Percentiles rank a stretch among this genome's conserved stretches.
These are phyloP conservation scores for Erebia aethiops DNA, from an alignment of 2,888 invertebrate species.

Conservation along the genomic window DNA sequence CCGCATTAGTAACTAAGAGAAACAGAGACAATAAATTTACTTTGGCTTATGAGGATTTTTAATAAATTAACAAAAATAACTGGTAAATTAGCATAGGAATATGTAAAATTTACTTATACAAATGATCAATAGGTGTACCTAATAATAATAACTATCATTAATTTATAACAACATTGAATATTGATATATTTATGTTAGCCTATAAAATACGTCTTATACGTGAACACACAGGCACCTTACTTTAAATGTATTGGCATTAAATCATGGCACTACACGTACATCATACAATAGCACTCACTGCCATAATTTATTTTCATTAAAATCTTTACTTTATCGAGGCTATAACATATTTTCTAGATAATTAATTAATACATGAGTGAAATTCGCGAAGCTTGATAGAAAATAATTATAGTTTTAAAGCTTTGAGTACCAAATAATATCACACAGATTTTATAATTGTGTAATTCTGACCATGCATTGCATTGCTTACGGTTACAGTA, in stretches of 20 bases:
- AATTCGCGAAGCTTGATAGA: slow-evolving; percentile 10
- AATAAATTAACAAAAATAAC: slow-evolving; percentile 24
- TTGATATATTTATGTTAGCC: slow-evolving; percentile 42
- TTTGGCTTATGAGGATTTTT: slow-evolving; percentile 72
- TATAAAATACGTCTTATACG: slow-evolving; percentile 58
- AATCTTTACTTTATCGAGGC: not conserved
- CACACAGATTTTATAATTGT: slow-evolving; percentile 53
- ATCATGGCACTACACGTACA: slow-evolving; percentile 64
- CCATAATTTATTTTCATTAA: slow-evolving; percentile 14
- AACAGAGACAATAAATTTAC: slow-evolving; percentile 52
- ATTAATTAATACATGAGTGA: not conserved
- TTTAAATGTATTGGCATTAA: slow-evolving; percentile 69
- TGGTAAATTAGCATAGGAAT: slow-evolving; percentile 26
- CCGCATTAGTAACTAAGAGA: slow-evolving; percentile 17
- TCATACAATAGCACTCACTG: slow-evolving; percentile 7
- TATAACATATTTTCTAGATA: not conserved
- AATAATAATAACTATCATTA: not conserved
- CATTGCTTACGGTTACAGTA: not conserved
- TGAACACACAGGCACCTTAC: slow-evolving; percentile 81
- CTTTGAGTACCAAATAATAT: slow-evolving; percentile 61
- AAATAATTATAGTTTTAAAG: slow-evolving; percentile 52
- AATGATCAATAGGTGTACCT: slow-evolving; percentile 20
- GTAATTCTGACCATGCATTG: not conserved
- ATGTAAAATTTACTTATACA: slow-evolving; percentile 25
- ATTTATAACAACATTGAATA: slow-evolving; percentile 30